Base-by-base conservation (phyloP, 2,888 invertebrate genomes). In the Agrochola litura region DNA sequence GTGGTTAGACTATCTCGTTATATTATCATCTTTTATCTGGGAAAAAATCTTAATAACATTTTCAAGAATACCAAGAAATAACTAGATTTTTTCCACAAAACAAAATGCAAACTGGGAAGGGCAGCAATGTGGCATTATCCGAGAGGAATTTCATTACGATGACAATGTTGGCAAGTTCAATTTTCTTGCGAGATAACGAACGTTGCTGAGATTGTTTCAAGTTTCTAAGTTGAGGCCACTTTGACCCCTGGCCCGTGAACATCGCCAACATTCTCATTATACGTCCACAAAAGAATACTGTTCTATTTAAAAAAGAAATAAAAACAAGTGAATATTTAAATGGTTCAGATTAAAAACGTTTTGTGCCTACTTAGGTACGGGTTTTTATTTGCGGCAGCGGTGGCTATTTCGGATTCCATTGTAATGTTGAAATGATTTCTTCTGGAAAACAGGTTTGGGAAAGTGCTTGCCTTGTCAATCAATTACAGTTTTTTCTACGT, bases 181-280 rank as follows among this genome's bases (percentile, higher is more conserved):
- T 95, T 95, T 95, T 93, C 93, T 94, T 92, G 91, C 78, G 90
- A 94, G 93, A 94, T 94, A 95, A 94, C 93, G 92, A 93, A 93
- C 95, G 92, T 92, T 90, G 92, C 91, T 91, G 93, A 94, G 93
- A 94, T 95, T 95, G 94, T 95, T 94, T 93, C 93, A 90, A 92
- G 92, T 91, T 93, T 83, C 92, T 90, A 89, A 93, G 91, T 93
- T 91, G 91, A 92, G 92, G 94, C 94, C 93, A 95, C 95, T 95
- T 95, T 95, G 95, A 95, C 95, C 94, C 91, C 91, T 91, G 91
- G 94, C 92, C 95, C 94, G 95, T 95, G 91, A 95, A 95, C 92
- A 94, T 93, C 89, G 94, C 90, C 81, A 91, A 91, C 91, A 95
- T 94, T 95, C 94, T 94, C 93, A 94, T 95, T 95, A 95, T 91